These are phyloP conservation scores for Pandemis cinnamomeana DNA, from an alignment of 2,888 invertebrate genomes.

Conservation along the genomic window DNA sequence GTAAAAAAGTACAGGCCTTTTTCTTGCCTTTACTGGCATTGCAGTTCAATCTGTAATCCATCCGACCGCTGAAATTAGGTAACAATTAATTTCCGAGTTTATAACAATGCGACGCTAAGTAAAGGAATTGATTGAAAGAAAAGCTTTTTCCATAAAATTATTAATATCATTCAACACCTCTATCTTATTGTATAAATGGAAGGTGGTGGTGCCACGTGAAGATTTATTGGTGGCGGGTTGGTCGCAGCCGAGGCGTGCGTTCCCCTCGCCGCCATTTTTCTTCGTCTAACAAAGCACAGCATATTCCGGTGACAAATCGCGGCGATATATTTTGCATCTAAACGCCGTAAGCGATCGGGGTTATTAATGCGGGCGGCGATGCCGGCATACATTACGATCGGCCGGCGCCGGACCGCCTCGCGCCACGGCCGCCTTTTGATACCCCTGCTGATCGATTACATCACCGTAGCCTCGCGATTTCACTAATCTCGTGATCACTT, in stretches of 20 bases:
- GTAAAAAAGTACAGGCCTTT: no score
- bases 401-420: not conserved
- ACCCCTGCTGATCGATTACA: not conserved
- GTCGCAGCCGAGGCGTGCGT: not conserved
- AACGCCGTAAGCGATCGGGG: conserved; percentile 11
- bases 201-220: not conserved
- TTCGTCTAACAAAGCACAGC: conserved; percentile 19
- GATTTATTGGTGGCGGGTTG: not conserved
- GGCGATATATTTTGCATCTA: conserved; percentile 20
- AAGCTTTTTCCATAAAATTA: not conserved
- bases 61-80: no score
- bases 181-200: not conserved
- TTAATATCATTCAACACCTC: not conserved
- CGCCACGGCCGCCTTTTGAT: not conserved
- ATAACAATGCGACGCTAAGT: no score
- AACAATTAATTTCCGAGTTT: no score
- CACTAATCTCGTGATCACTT: not conserved
- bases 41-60: no score
- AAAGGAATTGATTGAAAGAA: no score
- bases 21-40: no score
- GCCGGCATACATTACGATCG: conserved; percentile 24
- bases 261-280: conserved; percentile 4
- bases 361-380: conserved; percentile 18
- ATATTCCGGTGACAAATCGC: conserved; percentile 20
- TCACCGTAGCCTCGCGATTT: not conserved